Percentiles rank a stretch among this genome's conserved stretches.
Evolutionary conservation across 1,140 invertebrate species (phyloP).

Genomic region (Laupala kohalensis): DNA sequence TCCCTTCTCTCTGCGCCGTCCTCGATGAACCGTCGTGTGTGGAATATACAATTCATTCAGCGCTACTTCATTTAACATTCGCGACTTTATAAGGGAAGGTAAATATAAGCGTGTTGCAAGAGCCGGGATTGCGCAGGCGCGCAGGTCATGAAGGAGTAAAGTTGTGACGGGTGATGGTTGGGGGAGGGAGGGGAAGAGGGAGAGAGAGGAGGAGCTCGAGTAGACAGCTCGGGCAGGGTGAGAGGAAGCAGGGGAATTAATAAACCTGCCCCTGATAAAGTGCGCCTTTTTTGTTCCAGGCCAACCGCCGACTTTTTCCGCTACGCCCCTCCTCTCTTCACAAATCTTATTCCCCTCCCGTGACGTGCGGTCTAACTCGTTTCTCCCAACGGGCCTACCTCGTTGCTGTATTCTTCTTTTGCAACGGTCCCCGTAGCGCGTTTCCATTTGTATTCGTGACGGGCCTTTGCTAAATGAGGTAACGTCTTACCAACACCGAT

Average conservation of each 20-base stretch:
- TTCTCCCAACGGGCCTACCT: too few species aligned
- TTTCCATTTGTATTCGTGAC: too few species aligned
- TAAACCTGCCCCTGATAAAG: neutral
- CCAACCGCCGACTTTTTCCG: neutral
- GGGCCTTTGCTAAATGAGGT: too few species aligned
- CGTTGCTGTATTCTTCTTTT: too few species aligned
- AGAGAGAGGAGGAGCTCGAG: too few species aligned
- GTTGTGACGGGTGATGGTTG: too few species aligned
- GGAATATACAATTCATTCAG: neutral
- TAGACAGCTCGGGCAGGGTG: too few species aligned
- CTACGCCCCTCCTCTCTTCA: neutral
- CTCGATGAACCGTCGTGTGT: too few species aligned
- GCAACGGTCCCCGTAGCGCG: too few species aligned
- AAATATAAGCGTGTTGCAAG: neutral
- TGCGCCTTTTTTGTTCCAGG: neutral
- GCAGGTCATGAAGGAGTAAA: too few species aligned
- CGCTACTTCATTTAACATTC: neutral
- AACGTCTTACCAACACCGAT: too few species aligned
- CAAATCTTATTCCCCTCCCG: neutral
- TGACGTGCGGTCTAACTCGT: neutral
- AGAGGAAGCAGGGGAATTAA: neutral
- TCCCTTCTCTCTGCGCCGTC: neutral
- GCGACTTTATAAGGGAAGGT: neutral
- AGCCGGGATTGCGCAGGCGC: neutral
- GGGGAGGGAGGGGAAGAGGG: too few species aligned